These are phyloP conservation scores for Napeogenes inachia DNA, from an alignment of 2,888 invertebrate genomes.

Conservation along the genomic window DNA sequence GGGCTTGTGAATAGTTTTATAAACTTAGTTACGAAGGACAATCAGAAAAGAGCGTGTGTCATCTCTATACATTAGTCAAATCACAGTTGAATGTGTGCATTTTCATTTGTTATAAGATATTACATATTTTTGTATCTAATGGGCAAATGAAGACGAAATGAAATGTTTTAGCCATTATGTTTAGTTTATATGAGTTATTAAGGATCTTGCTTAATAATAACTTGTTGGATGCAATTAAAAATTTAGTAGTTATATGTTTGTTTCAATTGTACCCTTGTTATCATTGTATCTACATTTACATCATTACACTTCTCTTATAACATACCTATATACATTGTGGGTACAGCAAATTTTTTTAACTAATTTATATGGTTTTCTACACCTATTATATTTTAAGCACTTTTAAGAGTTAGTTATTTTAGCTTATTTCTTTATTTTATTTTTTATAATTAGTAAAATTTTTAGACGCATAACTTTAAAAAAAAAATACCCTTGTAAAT, in stretches of 20 bases:
- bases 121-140: slow-evolving; percentile 72
- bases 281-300: too few relatives aligned
- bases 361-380: too few relatives aligned
- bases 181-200: slow-evolving; percentile 66
- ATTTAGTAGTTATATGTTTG: slow-evolving; percentile 57
- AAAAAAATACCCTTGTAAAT: too few relatives aligned
- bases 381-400: too few relatives aligned
- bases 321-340: too few relatives aligned
- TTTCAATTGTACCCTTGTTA: slow-evolving; percentile 19
- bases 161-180: slow-evolving; percentile 65
- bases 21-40: slow-evolving; percentile 50
- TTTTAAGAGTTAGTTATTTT: too few relatives aligned
- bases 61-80: slow-evolving; percentile 58
- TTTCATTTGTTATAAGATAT: slow-evolving; percentile 67
- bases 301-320: too few relatives aligned
- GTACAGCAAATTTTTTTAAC: too few relatives aligned
- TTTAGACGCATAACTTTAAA: too few relatives aligned
- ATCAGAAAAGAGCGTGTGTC: slow-evolving; percentile 52
- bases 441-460: too few relatives aligned
- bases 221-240: slow-evolving; percentile 73
- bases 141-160: slow-evolving; percentile 55
- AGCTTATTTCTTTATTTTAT: too few relatives aligned
- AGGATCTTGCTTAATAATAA: slow-evolving; percentile 70
- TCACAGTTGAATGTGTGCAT: slow-evolving; percentile 66
- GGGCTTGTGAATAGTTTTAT: slow-evolving; percentile 66